These are phyloP conservation scores for Lamellibrachia columna DNA, from an alignment of 2,888 invertebrate genomes.

Conservation along the genomic window DNA sequence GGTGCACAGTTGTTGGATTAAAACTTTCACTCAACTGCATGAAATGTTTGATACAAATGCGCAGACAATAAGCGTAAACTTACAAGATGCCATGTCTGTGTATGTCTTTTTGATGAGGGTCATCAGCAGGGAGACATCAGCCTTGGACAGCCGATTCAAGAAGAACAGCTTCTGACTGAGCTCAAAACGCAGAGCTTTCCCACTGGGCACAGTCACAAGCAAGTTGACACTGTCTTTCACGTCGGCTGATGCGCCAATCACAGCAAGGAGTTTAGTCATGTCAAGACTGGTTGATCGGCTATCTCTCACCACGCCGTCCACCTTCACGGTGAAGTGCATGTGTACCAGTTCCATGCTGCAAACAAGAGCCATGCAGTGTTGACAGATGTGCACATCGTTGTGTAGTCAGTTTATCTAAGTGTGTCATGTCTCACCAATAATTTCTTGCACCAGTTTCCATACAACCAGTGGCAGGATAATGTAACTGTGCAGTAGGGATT, in stretches of 20 bases:
- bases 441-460: too few species aligned
- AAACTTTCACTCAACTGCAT: too few species aligned
- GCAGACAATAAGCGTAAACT: not conserved
- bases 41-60: not conserved
- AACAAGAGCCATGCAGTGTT: not conserved
- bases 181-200: not conserved
- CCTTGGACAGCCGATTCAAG: constrained; percentile 5
- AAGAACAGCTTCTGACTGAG: not conserved
- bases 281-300: not conserved
- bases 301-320: not conserved
- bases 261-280: not conserved
- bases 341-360: not conserved
- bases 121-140: not conserved
- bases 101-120: not conserved
- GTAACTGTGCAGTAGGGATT: too few species aligned
- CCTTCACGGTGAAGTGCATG: not conserved
- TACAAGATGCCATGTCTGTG: not conserved
- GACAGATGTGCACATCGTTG: not conserved
- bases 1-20: too few species aligned
- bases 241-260: not conserved
- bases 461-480: too few species aligned
- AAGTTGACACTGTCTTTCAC: not conserved
- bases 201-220: not conserved
- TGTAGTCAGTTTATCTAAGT: not conserved
- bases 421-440: too few species aligned